A percentile compares a stretch with the other conserved stretches of the same genome.
These are phyloP conservation scores for Potamilus streckersoni DNA, from an alignment of 1,140 invertebrate genomes.

Conservation along the genomic window DNA sequence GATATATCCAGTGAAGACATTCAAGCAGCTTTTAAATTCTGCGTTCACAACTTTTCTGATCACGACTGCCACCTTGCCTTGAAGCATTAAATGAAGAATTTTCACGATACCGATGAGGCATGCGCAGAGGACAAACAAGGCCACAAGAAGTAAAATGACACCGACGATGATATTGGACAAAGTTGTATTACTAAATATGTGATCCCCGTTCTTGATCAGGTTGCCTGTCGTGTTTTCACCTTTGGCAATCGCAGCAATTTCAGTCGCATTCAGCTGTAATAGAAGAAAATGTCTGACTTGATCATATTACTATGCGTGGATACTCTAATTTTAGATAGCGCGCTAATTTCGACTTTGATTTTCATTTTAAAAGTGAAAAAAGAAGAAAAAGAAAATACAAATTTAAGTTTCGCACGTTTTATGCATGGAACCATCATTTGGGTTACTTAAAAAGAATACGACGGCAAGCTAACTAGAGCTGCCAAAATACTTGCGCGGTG, in stretches of 20 bases:
- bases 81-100: slow-evolving; percentile 69
- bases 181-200: slow-evolving; percentile 46
- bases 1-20: slow-evolving; percentile 71
- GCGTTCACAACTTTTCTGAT: slow-evolving; percentile 72
- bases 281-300: background rate
- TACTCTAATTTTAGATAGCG: background rate
- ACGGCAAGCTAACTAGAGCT: background rate
- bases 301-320: background rate
- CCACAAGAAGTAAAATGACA: slow-evolving; percentile 68
- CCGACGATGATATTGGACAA: slow-evolving; percentile 69
- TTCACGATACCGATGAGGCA: slow-evolving; percentile 75
- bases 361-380: too few species aligned
- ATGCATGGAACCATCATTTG: background rate
- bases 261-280: slow-evolving; percentile 35
- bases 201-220: background rate
- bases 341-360: too few species aligned
- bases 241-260: too few species aligned
- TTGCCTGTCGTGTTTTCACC: too few species aligned
- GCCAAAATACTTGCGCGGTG: background rate
- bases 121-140: slow-evolving; percentile 70
- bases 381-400: too few species aligned
- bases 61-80: slow-evolving; percentile 68
- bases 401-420: background rate
- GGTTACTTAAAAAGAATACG: background rate
- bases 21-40: slow-evolving; percentile 69